These are phyloP conservation scores for Myripristis murdjan DNA, from an alignment of 2,797 vertebrate genomes.

Conservation along the genomic window DNA sequence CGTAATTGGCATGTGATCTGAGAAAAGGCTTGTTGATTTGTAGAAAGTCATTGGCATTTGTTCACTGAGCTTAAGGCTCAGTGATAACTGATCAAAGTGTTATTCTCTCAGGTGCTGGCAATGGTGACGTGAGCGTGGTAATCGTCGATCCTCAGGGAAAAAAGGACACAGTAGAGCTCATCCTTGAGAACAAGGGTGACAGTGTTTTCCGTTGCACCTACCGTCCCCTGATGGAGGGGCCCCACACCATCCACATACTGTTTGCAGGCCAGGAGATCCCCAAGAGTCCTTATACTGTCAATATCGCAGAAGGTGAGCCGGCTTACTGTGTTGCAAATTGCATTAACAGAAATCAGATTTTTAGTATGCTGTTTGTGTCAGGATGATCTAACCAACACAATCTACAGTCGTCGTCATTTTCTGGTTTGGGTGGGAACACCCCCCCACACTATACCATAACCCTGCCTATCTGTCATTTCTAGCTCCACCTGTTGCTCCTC, in stretches of 20 bases:
- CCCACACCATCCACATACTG: conserved; percentile 90
- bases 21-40: neutral
- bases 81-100: neutral
- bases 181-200: conserved; percentile 96
- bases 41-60: neutral
- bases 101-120: conserved; percentile 89
- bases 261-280: conserved; percentile 93
- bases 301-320: conserved; percentile 92
- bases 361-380: conserved; percentile 45
- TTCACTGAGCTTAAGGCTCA: neutral
- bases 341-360: conserved; percentile 76
- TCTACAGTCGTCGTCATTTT: conserved; percentile 53
- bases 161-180: conserved; percentile 94
- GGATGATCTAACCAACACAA: conserved; percentile 62
- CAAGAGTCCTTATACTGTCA: conserved; percentile 93
- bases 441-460: conserved; percentile 59
- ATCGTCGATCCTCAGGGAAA: conserved; percentile 95
- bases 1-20: conserved; percentile 5
- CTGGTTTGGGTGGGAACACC: conserved; percentile 38
- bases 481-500: conserved; percentile 81
- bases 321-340: too few species aligned
- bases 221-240: conserved; percentile 90
- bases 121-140: conserved; percentile 94
- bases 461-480: conserved; percentile 83
- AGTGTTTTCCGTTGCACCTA: conserved; percentile 97